Evolutionary conservation across 2,888 invertebrate species (phyloP), one percentile per base, ranked within the genome.

Genomic region (Chloroclystis v-ata): DNA sequence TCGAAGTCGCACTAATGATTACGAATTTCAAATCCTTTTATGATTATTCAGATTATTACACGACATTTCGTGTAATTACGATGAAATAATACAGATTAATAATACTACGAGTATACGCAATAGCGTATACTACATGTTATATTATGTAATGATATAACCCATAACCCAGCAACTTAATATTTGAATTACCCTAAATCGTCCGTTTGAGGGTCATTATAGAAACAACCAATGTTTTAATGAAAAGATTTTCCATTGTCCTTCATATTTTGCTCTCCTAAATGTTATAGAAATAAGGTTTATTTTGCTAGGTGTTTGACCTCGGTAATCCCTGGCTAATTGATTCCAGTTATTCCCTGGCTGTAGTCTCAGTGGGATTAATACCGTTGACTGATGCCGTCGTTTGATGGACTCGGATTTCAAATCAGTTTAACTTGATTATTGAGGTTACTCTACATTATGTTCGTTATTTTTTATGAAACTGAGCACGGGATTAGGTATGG

Each of bases 171-270:
- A 57, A 61, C 65, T 66, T 62, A 61, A 60, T 60, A 67, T 68
- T 65, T 63, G 60, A 71, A 69, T 71, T 67, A 67, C 65, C 62
- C 55, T 60, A 59, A 59, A 53, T 57, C 59, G 60, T 66, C 69
- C 67, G 69, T 74, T 73, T 67, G 63, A 62, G 49, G 71, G 70
- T 72, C 75, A 72, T 78, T 76, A 73, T 67, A 73, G 75, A 74
- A 60, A 61, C 59, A 59, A 55, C 51, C 57, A 60, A 79, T 79
- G 76, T 81, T 81, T 78, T 79, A 79, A 81, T 79, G 75, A 78
- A 75, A 72, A 63, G 67, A 66, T 56, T 63, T 67, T 60, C 54
- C 60, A 60, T 60, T 55, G 63, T 67, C 42, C 33, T 46, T 41
- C 29, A 13, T 38, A 42, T 16, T 28, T 43, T 28, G 12, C 46